phyloP scores from a whole-genome alignment of 2,113 vertebrate genomes.

The Lucifuga dentata region DNA sequence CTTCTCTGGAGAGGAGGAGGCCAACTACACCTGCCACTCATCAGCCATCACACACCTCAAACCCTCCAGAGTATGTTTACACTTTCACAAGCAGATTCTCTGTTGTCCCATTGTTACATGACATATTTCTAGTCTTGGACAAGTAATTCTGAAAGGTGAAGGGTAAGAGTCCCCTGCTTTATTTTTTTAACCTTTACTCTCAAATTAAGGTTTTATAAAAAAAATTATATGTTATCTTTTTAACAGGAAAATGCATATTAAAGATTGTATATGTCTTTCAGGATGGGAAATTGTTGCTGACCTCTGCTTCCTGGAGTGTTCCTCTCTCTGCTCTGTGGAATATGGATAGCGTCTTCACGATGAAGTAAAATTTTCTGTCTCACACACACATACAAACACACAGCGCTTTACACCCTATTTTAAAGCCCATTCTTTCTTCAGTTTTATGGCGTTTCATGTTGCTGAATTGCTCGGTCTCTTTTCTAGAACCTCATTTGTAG shows the following conservation, averaged over 20 bases:
- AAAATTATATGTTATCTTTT: too few species aligned
- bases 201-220: background rate
- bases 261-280: conserved; percentile 59
- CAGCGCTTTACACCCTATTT: background rate
- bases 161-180: too few species aligned
- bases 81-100: conserved; percentile 6
- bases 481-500: conserved; percentile 91
- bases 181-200: too few species aligned
- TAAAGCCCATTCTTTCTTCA: fast-evolving
- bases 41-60: conserved; percentile 96
- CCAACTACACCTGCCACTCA: conserved; percentile 94
- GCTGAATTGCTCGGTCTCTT: conserved; percentile 2
- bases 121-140: too few species aligned
- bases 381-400: conserved; percentile 18
- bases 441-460: background rate
- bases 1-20: conserved; percentile 93
- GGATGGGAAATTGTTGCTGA: conserved; percentile 94
- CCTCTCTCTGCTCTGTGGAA: conserved; percentile 96
- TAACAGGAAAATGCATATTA: background rate
- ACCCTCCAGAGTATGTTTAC: conserved; percentile 87
- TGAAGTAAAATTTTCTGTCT: conserved; percentile 85
- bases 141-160: too few species aligned
- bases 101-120: too few species aligned
- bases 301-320: conserved; percentile 94
- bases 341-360: conserved; percentile 93